Evolutionary conservation across 2,888 invertebrate species (phyloP).

Genomic region (Limnephilus auricula): DNA sequence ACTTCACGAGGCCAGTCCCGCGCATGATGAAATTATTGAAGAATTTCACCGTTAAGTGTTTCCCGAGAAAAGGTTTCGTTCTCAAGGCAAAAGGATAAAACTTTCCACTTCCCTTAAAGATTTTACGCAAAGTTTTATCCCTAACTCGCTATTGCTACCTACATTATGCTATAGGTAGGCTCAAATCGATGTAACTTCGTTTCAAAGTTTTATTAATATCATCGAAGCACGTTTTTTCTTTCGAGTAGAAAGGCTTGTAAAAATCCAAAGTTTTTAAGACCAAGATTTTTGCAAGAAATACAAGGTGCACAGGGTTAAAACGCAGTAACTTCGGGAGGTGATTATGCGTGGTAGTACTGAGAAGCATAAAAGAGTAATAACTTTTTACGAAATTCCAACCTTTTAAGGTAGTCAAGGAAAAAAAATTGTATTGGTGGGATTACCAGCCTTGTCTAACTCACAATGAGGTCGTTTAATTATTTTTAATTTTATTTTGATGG

Average conservation of each 20-base stretch:
- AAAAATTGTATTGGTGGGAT: too few relatives aligned
- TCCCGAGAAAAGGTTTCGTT: not conserved
- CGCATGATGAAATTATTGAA: constrained; percentile 29
- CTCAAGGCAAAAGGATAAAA: constrained; percentile 4
- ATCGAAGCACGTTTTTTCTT: constrained; percentile 25
- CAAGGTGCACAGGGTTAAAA: too few relatives aligned
- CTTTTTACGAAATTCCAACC: too few relatives aligned
- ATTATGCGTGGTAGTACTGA: too few relatives aligned
- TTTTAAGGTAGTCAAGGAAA: too few relatives aligned
- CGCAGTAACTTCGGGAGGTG: too few relatives aligned
- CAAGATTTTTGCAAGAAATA: not conserved
- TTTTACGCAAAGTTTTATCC: constrained; percentile 32
- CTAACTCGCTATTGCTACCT: not conserved
- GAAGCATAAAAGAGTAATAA: too few relatives aligned
- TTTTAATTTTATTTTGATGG: too few relatives aligned
- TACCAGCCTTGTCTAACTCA: too few relatives aligned
- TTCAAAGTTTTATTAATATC: constrained; percentile 25
- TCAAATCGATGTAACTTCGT: not conserved
- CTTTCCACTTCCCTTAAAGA: constrained; percentile 22
- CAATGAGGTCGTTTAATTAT: too few relatives aligned
- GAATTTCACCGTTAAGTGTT: constrained; percentile 32
- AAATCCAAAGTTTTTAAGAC: constrained; percentile 7
- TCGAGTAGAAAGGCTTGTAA: constrained; percentile 27
- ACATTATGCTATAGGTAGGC: not conserved
- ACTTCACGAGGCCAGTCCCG: constrained; percentile 11